Evolutionary conservation across 2,797 vertebrate genomes (phyloP).

Genomic region (Antrozous pallidus): DNA sequence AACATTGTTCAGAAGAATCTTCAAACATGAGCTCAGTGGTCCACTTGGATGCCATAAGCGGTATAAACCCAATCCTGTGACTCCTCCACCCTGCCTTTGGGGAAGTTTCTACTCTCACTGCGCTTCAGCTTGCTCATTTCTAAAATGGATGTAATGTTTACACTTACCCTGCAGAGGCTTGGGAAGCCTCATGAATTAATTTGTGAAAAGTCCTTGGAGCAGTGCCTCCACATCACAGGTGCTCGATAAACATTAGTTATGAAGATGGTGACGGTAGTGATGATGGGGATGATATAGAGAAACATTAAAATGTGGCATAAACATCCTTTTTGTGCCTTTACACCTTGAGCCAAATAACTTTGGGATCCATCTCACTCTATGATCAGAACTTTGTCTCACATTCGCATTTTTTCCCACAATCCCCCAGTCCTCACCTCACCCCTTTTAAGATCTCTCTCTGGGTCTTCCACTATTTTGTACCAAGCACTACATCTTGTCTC

Average conservation of each 20-base stretch:
- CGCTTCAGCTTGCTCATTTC: neutral
- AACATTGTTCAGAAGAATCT: neutral
- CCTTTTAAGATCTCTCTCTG: neutral
- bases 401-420: neutral
- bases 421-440: neutral
- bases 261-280: neutral
- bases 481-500: neutral
- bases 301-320: neutral
- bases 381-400: neutral
- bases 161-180: neutral
- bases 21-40: neutral
- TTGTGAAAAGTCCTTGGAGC: neutral
- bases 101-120: neutral
- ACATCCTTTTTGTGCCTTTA: neutral
- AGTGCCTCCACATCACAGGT: neutral
- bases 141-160: neutral
- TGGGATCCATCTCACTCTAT: neutral
- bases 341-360: neutral
- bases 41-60: neutral
- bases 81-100: neutral
- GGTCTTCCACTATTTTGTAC: neutral
- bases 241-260: neutral
- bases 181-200: neutral
- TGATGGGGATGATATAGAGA: neutral
- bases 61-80: neutral